Evolutionary conservation across 2,888 invertebrate species (phyloP).

Genomic region (Beris chalybata): DNA sequence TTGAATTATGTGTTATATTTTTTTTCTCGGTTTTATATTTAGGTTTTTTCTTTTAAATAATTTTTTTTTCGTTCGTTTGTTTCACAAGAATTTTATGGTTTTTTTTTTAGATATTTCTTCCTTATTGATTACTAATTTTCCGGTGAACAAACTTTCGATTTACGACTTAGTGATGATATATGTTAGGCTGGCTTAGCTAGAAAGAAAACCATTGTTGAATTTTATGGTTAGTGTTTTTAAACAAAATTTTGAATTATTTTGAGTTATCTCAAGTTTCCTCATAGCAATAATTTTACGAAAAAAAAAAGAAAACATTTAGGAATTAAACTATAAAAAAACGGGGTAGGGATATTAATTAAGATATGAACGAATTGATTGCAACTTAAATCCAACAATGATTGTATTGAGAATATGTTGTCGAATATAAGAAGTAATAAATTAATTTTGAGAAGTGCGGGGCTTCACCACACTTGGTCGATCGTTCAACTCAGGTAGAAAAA

Average conservation of each 20-base stretch:
- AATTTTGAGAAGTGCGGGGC: too few species aligned
- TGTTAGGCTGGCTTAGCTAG: slow-evolving; percentile 55
- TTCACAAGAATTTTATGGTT: too few species aligned
- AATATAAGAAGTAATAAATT: not conserved
- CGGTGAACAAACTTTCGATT: slow-evolving; percentile 45
- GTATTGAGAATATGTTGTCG: slow-evolving; percentile 10
- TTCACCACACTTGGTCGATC: too few species aligned
- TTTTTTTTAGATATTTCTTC: slow-evolving; percentile 16
- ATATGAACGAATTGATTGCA: not conserved
- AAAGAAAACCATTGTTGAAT: slow-evolving; percentile 38
- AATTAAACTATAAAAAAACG: not conserved
- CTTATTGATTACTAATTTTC: slow-evolving; percentile 40
- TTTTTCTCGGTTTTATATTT: slow-evolving; percentile 36
- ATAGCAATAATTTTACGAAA: not conserved
- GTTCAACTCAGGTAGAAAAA: too few species aligned
- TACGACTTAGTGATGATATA: slow-evolving; percentile 51
- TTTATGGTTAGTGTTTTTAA: slow-evolving; percentile 19
- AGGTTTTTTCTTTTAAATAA: slow-evolving; percentile 6
- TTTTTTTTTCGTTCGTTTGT: too few species aligned
- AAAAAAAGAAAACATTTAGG: not conserved
- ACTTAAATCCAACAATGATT: slow-evolving; percentile 15
- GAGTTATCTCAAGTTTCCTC: not conserved
- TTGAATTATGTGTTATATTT: slow-evolving; percentile 38
- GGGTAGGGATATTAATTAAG: not conserved
- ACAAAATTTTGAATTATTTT: slow-evolving; percentile 10